phyloP scores from a whole-genome alignment of 2,797 vertebrate genomes.

The Centropyge bicolor region DNA sequence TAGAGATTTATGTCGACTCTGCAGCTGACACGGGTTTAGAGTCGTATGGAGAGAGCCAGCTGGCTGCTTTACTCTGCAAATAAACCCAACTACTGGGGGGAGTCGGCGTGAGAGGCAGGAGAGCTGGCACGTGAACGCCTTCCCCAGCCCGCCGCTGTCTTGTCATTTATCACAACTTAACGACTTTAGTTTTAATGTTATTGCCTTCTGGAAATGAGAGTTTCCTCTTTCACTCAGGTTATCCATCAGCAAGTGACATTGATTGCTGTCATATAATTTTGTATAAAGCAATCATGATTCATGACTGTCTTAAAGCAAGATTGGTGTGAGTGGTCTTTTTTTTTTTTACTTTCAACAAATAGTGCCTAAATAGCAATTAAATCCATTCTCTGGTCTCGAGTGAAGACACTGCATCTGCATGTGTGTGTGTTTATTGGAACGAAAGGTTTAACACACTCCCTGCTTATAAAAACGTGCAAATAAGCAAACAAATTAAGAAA shows the following conservation, averaged over 20 bases:
- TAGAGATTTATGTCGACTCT: slow-evolving; percentile 72
- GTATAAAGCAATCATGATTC: slow-evolving; percentile 73
- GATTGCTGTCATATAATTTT: slow-evolving; percentile 79
- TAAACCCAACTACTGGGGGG: slow-evolving; percentile 57
- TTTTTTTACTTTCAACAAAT: slow-evolving; percentile 35
- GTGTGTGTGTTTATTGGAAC: neutral
- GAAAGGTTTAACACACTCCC: neutral
- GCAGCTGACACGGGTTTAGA: slow-evolving; percentile 73
- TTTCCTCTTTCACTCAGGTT: slow-evolving; percentile 66
- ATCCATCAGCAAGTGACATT: slow-evolving; percentile 75
- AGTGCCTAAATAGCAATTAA: slow-evolving; percentile 26
- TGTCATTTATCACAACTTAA: slow-evolving; percentile 77
- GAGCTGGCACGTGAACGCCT: slow-evolving; percentile 61
- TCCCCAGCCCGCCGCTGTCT: slow-evolving; percentile 47
- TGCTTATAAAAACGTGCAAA: no score
- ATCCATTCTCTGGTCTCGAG: neutral
- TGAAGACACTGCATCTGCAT: neutral
- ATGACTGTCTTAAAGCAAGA: slow-evolving; percentile 61
- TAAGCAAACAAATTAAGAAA: no score
- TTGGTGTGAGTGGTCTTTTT: slow-evolving; percentile 31
- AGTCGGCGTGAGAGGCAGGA: slow-evolving; percentile 33
- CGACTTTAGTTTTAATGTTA: slow-evolving; percentile 76
- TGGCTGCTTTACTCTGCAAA: slow-evolving; percentile 72
- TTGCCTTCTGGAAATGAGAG: slow-evolving; percentile 74
- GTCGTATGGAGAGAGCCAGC: slow-evolving; percentile 62